Conservation (phyloP, 2,797 vertebrate species). For the Pteropus rufus region DNA sequence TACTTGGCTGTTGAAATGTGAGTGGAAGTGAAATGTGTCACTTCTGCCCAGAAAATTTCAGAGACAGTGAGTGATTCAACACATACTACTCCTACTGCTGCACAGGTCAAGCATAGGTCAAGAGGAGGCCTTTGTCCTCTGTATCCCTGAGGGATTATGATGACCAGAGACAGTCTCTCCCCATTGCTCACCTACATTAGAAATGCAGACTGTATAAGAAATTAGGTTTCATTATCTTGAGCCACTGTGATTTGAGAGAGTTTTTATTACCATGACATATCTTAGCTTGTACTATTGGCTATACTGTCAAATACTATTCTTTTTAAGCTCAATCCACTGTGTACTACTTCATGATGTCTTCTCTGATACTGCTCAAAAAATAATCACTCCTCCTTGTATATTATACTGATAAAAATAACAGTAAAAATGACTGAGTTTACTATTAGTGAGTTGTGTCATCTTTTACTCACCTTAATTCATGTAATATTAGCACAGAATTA, state of each 20-base stretch:
- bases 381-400: not conserved
- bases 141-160: not conserved
- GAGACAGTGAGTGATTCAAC: not conserved
- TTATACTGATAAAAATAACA: not conserved
- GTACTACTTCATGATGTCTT: not conserved
- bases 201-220: not conserved
- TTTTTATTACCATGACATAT: not conserved
- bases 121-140: not conserved
- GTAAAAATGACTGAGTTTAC: not conserved
- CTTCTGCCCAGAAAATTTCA: not conserved
- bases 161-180: not conserved
- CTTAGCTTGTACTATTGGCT: not conserved
- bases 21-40: not conserved
- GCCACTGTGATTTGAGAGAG: not conserved
- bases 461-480: not conserved
- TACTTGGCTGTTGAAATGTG: not conserved
- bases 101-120: not conserved
- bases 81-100: rapidly evolving
- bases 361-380: not conserved
- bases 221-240: not conserved
- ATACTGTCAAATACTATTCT: not conserved
- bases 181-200: not conserved
- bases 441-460: not conserved
- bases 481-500: not conserved
- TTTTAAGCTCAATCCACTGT: not conserved